Base-by-base conservation (phyloP, 1,140 invertebrate genomes). In the Solenopsis fugax region DNA sequence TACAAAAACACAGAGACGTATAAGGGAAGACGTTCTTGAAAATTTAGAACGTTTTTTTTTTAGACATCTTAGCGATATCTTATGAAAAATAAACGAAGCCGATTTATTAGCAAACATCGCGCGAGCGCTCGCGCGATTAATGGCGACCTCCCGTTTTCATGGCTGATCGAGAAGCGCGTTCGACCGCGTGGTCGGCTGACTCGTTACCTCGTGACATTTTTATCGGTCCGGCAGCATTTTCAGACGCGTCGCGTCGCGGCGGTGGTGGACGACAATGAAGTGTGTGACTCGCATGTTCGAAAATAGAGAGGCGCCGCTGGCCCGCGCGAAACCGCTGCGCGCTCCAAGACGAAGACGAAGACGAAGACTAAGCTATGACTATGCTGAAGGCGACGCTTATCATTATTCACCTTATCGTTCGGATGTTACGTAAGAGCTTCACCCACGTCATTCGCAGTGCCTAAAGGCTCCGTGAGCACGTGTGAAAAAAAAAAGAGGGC, bases 301-400 rank as follows among this genome's bases (percentile, higher is more conserved):
- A 90, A 91, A 91, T 90, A 91, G 89, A 90, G 89, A 90, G 89
- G 87, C 89, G 89, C 87, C 89, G 89, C 60, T 85, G 80, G 76
- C 78, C 60, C 56, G 76, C 45, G 72, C 62, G 41, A 45, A 86
- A 54, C 54, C 60, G 58, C 56, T 10, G 75, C 37, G 41, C 37
- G 62, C 45, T 34, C 54, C 16, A 52, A 72, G 48, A 18, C 18
- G 24, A 52, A 18, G 18, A 58, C 34, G 37, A 16, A 12, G 50
- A 73, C 77, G 7, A 1, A 13, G 12, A 41, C 29, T 29, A 5
- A 34, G 71, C 34, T 18, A 18, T 12, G 34, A 58, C 34, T 6
- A 58, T 29, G 29, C 29, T 29, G 29, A 29, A 29, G 29, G 2
- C 45, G n/a, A 52, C 84, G 67, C 69, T 84, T 84, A 75, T 75